Conservation (phyloP, 2,797 vertebrate species). For the Gymnoscopelus microlampas region DNA sequence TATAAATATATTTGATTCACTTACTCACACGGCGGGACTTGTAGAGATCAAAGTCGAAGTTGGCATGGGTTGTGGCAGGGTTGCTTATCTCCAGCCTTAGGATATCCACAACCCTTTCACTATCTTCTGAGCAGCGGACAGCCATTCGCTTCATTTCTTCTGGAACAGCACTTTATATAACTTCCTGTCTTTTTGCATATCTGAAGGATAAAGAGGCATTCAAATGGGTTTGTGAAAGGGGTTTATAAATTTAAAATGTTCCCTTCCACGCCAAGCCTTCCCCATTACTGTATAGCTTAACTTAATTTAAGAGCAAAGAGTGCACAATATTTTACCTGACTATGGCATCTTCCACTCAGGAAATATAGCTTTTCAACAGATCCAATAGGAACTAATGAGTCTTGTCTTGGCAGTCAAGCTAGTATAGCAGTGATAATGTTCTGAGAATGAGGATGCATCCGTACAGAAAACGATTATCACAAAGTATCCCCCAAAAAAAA, state of each 20-base stretch:
- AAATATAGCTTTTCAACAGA: not conserved
- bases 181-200: slow-evolving; percentile 16
- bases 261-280: not conserved
- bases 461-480: slow-evolving; percentile 1
- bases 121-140: slow-evolving; percentile 5
- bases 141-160: not conserved
- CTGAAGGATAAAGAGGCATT: slow-evolving; percentile 20
- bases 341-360: not conserved
- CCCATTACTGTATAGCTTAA: slow-evolving; percentile 31
- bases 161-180: slow-evolving; percentile 26
- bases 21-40: not conserved
- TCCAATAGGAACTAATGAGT: slow-evolving; percentile 13
- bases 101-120: not conserved
- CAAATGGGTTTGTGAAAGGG: slow-evolving; percentile 12
- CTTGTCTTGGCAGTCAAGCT: slow-evolving; percentile 18
- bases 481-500: not conserved
- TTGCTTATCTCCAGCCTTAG: slow-evolving; percentile 12
- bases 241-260: slow-evolving; percentile 28
- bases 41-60: not conserved
- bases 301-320: slow-evolving; percentile 42
- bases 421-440: slow-evolving; percentile 10
- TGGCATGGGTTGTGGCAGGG: not conserved
- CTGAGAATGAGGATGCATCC: slow-evolving; percentile 12
- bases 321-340: slow-evolving; percentile 33
- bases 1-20: not conserved